These are phyloP conservation scores for Setipinna tenuifilis DNA, from an alignment of 2,797 vertebrate species.

Conservation along the genomic window DNA sequence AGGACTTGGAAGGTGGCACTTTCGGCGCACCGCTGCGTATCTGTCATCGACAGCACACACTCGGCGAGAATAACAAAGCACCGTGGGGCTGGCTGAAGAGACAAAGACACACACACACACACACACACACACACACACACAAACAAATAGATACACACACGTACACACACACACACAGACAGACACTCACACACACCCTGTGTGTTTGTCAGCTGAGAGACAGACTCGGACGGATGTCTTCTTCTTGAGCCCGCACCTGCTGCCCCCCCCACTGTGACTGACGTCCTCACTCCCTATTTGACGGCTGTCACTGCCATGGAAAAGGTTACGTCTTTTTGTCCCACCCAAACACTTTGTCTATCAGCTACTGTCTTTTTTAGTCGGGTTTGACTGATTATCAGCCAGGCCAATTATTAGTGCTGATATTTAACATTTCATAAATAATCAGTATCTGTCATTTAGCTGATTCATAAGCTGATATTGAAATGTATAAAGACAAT, in stretches of 20 bases:
- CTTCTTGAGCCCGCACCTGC: background rate
- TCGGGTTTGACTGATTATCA: too few species aligned
- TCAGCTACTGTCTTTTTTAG: background rate
- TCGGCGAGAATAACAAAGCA: constrained; percentile 36
- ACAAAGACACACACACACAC: too few species aligned
- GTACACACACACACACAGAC: too few species aligned
- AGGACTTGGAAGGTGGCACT: constrained; percentile 13
- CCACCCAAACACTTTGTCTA: background rate
- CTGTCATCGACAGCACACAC: constrained; percentile 43
- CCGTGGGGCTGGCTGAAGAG: background rate
- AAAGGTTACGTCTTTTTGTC: background rate
- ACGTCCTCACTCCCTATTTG: background rate
- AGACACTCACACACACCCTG: too few species aligned
- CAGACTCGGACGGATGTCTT: background rate
- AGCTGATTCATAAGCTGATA: too few species aligned
- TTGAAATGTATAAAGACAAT: too few species aligned
- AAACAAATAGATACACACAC: too few species aligned
- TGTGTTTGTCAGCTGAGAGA: too few species aligned
- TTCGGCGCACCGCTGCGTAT: constrained; percentile 50
- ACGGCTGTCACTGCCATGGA: background rate
- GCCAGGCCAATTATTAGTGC: too few species aligned
- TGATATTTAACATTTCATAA: too few species aligned
- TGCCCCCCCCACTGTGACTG: background rate
- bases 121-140: too few species aligned
- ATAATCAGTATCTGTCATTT: too few species aligned